Percentiles rank a stretch among this genome's conserved stretches.
These are phyloP conservation scores for Alethe diademata DNA, from an alignment of 2,113 vertebrate species.

Conservation along the genomic window DNA sequence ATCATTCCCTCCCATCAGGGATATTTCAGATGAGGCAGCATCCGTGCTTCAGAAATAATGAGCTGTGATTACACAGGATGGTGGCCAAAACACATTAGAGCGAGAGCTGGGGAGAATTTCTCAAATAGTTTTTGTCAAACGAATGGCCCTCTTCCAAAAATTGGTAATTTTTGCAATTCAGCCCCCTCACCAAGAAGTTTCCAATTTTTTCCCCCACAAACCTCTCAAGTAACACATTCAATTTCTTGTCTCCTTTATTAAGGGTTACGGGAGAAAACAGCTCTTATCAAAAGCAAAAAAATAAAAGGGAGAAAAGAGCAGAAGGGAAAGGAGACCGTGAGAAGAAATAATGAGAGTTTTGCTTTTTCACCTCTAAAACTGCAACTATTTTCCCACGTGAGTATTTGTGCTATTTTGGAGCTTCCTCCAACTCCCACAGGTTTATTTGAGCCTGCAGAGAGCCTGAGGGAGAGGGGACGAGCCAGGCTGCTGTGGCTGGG, in stretches of 20 bases:
- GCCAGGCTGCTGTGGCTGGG: not conserved
- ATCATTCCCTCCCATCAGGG: not conserved
- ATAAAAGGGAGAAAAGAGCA: not conserved
- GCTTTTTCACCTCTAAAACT: not conserved
- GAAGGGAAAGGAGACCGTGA: not conserved
- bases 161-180: constrained; percentile 1
- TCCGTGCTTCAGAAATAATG: constrained; percentile 27
- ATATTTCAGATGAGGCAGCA: not conserved
- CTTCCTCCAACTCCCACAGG: not conserved
- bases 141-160: constrained; percentile 46
- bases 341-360: not conserved
- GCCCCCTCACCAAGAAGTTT: constrained; percentile 37
- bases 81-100: constrained; percentile 34
- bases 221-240: not conserved
- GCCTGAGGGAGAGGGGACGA: not conserved
- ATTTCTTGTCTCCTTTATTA: not conserved
- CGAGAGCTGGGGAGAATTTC: constrained; percentile 16
- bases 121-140: constrained; percentile 39
- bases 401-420: not conserved
- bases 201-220: not conserved
- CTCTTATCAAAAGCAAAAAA: not conserved
- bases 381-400: not conserved
- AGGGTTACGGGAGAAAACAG: not conserved
- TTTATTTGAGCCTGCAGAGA: not conserved
- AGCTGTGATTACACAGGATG: constrained; percentile 33